Base-by-base conservation (phyloP, 2,113 vertebrate species). In the Hippocampus mohnikei region DNA sequence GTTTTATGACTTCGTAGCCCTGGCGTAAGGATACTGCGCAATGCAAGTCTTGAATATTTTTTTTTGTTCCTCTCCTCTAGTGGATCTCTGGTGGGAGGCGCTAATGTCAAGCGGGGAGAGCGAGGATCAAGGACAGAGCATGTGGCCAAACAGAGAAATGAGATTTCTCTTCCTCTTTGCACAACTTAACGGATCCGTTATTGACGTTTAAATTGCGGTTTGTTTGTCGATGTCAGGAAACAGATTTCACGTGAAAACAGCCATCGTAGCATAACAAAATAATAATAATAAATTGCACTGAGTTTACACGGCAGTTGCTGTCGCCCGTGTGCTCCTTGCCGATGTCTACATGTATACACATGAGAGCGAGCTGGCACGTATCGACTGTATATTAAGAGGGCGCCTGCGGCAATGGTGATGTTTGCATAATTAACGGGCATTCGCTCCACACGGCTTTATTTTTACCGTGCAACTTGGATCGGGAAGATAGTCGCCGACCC, bases 301-400 rank as follows among this genome's bases (percentile, higher is more conserved):
- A n/a, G 6, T 8, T 18, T 10, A 16, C n/a, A 65, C 1, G 8
- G 8, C 2, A 8, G 41, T 7, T 3, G 41, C 23, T 15, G n/a
- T 46, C 27, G 56, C 56, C 12, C 13, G 21, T 11, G 11, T 3
- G n/a, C 41, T 64, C 62, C 40, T 42, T 23, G 52, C 12, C 15
- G 56, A 25, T 25, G 61, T 59, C 40, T 3, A 58, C 67, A 72
- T 71, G 69, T 78, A 86, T 85, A 88, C 81, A 69, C 73, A 85
- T 60, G 67, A 75, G 15, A 7, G 27, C 72, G 80, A 59, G 64
- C 74, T 75, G 66, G 46, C 73, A 82, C 69, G 80, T 85, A 84
- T 84, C 71, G 84, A 87, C 77, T 84, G 83, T 85, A 86, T 87
- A 79, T 80, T 81, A 80, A 79, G 79, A 73, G 55, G 56, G 73